These are phyloP conservation scores for Mirza zaza DNA, from an alignment of 2,113 vertebrate genomes.

Conservation along the genomic window DNA sequence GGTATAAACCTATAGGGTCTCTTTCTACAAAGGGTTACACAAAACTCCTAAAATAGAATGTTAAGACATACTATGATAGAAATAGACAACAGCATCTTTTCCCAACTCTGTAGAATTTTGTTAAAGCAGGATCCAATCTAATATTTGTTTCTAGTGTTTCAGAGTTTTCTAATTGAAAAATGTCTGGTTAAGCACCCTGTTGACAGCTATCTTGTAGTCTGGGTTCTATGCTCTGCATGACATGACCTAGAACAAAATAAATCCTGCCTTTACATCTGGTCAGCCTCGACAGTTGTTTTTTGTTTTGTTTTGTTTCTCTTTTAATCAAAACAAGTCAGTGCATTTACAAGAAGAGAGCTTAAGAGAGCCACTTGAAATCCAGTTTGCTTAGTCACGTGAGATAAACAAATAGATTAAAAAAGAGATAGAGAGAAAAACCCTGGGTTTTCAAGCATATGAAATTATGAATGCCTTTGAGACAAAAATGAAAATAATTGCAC, in stretches of 20 bases:
- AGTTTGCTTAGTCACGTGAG: neutral
- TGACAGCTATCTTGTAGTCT: neutral
- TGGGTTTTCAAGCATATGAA: conserved; percentile 21
- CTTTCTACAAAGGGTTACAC: neutral
- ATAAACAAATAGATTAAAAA: neutral
- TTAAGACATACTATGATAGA: neutral
- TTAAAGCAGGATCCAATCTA: neutral
- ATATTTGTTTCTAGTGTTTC: neutral
- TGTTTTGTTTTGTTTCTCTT: neutral
- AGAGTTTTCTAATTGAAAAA: neutral
- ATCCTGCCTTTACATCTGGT: neutral
- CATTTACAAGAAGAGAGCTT: neutral
- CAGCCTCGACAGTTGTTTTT: neutral
- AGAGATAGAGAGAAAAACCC: neutral
- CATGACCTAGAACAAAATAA: neutral
- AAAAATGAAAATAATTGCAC: conserved; percentile 39
- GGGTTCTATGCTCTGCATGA: neutral
- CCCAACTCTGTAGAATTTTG: neutral
- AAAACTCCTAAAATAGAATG: neutral
- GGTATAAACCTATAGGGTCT: neutral
- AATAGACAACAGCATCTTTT: neutral
- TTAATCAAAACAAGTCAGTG: neutral
- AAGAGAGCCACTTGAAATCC: neutral
- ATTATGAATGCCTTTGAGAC: neutral
- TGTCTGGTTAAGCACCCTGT: neutral